phyloP scores from a whole-genome alignment of 2,888 invertebrate genomes.

The Sphaerophoria taeniata region DNA sequence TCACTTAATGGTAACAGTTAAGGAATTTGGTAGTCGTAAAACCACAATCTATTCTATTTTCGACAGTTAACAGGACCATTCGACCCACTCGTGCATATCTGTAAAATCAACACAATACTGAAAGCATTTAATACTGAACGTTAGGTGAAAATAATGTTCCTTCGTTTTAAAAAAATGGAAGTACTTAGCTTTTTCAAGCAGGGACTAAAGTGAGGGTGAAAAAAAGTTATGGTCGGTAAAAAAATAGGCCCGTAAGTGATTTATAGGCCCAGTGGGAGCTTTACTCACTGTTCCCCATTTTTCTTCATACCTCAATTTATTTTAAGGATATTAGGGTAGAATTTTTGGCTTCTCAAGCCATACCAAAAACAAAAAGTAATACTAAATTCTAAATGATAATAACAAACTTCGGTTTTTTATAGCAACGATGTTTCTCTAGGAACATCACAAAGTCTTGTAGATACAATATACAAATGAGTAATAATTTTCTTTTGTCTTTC shows the following conservation, averaged over 20 bases:
- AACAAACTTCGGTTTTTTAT: constrained; percentile 58
- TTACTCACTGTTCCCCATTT: neutral
- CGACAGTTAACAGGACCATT: too few species aligned
- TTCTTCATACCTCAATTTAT: constrained; percentile 6
- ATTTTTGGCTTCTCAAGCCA: constrained; percentile 10
- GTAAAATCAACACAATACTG: too few species aligned
- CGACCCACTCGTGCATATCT: too few species aligned
- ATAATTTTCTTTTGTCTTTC: constrained; percentile 47
- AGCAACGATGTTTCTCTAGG: constrained; percentile 7
- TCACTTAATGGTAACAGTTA: too few species aligned
- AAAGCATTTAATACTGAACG: neutral
- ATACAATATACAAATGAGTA: constrained; percentile 66
- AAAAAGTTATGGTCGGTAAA: constrained; percentile 66
- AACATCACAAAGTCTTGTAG: constrained; percentile 46
- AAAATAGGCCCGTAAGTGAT: constrained; percentile 73
- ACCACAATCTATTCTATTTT: too few species aligned
- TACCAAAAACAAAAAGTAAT: neutral
- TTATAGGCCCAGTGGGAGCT: constrained; percentile 65
- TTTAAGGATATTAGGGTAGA: constrained; percentile 22
- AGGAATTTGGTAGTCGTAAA: too few species aligned
- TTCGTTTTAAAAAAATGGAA: constrained; percentile 35
- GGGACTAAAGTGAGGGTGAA: constrained; percentile 50
- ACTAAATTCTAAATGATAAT: constrained; percentile 17
- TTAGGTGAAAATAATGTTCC: constrained; percentile 41
- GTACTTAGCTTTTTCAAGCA: constrained; percentile 55